These are phyloP conservation scores for Glyphotaelius pellucidus DNA, from an alignment of 2,888 invertebrate genomes.

Conservation along the genomic window DNA sequence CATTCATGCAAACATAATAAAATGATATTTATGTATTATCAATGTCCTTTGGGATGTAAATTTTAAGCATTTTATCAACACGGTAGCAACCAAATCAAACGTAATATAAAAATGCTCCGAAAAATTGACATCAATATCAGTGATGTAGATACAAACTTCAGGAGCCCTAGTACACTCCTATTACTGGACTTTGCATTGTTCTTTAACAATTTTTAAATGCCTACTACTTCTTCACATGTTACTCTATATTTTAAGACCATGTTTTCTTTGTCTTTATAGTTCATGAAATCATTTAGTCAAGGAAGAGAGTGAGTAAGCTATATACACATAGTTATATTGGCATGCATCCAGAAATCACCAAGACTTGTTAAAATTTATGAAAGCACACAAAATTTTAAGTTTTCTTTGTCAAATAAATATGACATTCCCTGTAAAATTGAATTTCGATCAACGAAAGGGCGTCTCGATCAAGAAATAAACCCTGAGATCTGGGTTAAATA, in stretches of 20 bases:
- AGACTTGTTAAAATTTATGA: not conserved
- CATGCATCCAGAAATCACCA: not conserved
- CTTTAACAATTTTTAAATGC: no score
- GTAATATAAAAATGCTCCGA: not conserved
- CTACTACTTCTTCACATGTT: no score
- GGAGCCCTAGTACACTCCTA: no score
- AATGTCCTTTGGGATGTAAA: not conserved
- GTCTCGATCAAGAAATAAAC: not conserved
- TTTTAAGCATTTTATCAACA: not conserved
- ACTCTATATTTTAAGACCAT: not conserved
- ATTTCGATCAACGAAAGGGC: no score
- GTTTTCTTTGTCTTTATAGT: not conserved
- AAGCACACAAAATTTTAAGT: not conserved
- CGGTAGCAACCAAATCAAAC: not conserved
- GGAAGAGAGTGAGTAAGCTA: not conserved
- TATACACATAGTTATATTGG: not conserved
- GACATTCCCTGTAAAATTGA: not conserved
- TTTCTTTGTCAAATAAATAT: not conserved
- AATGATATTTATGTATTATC: not conserved
- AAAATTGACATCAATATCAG: not conserved
- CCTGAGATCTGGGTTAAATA: no score
- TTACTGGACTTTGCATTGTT: no score
- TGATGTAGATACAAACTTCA: not conserved
- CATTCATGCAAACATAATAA: not conserved
- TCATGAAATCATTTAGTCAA: not conserved